These are phyloP conservation scores for Clarias gariepinus DNA, from an alignment of 2,113 vertebrate species.

Conservation along the genomic window DNA sequence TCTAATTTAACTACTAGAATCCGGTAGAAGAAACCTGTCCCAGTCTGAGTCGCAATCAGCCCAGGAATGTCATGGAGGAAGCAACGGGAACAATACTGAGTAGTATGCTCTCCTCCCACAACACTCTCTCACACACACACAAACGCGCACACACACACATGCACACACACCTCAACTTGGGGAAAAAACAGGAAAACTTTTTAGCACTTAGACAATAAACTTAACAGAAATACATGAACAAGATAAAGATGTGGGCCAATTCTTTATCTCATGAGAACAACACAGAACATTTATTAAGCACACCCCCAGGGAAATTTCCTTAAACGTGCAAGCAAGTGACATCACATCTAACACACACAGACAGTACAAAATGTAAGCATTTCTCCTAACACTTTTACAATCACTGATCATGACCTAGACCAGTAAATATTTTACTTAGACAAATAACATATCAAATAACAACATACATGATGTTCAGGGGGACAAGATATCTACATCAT, in stretches of 20 bases:
- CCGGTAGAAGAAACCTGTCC: not conserved
- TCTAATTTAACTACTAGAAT: not conserved
- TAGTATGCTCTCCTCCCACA: constrained; percentile 44
- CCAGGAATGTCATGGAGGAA: constrained; percentile 80
- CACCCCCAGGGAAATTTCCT: not conserved
- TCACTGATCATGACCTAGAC: not conserved
- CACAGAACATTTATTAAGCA: not conserved
- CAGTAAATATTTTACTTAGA: not conserved
- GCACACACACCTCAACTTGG: not conserved
- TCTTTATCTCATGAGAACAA: not conserved
- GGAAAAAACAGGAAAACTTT: constrained; percentile 51
- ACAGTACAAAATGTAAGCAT: not conserved
- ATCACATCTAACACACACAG: not conserved
- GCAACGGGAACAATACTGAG: constrained; percentile 72
- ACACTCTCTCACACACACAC: constrained; percentile 39
- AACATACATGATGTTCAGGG: too few relatives aligned
- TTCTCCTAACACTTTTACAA: not conserved
- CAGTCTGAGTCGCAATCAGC: constrained; percentile 69
- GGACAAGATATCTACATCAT: too few relatives aligned
- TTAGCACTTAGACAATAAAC: constrained; percentile 14
- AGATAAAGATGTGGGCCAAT: not conserved
- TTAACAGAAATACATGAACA: not conserved
- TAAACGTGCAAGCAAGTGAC: not conserved
- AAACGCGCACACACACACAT: constrained; percentile 11
- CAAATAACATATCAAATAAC: not conserved